Percentiles rank a stretch among this genome's conserved stretches.
phyloP scores from a whole-genome alignment of 2,113 vertebrate species.

The Ceratotherium simum region DNA sequence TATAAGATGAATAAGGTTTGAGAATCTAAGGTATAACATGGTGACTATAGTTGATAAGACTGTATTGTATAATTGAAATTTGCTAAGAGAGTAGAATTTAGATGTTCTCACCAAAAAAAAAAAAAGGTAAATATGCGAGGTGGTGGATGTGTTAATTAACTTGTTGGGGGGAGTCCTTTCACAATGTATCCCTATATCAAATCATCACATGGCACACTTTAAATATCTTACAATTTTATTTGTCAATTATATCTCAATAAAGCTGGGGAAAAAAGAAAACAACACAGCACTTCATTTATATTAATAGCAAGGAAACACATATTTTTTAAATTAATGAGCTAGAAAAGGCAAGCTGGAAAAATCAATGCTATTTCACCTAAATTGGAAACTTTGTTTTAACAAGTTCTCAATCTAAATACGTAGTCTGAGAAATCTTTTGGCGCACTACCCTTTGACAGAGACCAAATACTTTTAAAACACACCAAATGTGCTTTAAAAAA shows the following conservation, averaged over 20 bases:
- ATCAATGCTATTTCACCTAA: background rate
- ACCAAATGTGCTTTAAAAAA: background rate
- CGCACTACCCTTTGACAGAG: background rate
- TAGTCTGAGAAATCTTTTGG: slow-evolving; percentile 8
- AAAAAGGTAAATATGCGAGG: background rate
- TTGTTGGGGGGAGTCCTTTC: background rate
- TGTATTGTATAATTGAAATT: background rate
- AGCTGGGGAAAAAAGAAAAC: background rate
- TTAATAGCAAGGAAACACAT: background rate
- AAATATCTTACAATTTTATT: slow-evolving; percentile 1
- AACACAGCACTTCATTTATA: slow-evolving; percentile 33
- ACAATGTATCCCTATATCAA: background rate
- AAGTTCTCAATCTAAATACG: slow-evolving; percentile 9
- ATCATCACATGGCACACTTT: background rate
- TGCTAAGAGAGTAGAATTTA: background rate
- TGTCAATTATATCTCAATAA: background rate
- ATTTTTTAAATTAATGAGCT: background rate
- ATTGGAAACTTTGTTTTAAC: slow-evolving; percentile 34
- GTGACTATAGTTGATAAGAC: background rate
- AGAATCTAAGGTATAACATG: background rate
- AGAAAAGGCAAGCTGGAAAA: slow-evolving; percentile 29
- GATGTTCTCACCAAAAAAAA: background rate
- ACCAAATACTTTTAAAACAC: background rate
- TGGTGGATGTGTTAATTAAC: background rate
- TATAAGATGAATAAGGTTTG: background rate